These are phyloP conservation scores for Rhea americana DNA, from an alignment of 2,113 vertebrate genomes.

Conservation along the genomic window DNA sequence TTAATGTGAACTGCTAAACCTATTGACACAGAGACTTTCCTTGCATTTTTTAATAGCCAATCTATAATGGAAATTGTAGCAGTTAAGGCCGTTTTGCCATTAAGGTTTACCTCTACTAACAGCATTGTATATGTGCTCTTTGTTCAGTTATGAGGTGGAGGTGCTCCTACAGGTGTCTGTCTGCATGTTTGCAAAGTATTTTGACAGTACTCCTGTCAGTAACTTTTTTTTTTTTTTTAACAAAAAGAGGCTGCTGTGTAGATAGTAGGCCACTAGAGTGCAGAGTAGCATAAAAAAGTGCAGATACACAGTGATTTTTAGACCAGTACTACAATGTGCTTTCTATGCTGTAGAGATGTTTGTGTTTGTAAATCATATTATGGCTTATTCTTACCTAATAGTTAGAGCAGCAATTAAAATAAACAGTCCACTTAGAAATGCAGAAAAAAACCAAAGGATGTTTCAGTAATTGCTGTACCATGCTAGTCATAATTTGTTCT, in stretches of 20 bases:
- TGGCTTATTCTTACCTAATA: not conserved
- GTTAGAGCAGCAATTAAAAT: not conserved
- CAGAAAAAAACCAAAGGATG: not conserved
- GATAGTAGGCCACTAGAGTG: conserved; percentile 47
- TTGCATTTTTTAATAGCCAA: not conserved
- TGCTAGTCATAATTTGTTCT: not conserved
- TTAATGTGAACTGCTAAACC: not conserved
- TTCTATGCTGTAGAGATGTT: not conserved
- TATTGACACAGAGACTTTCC: not conserved
- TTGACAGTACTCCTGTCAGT: not conserved
- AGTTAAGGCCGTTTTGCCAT: not conserved
- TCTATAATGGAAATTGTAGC: not conserved
- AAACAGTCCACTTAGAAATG: not conserved
- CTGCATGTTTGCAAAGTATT: not conserved
- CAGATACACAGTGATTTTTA: not conserved
- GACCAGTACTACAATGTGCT: not conserved
- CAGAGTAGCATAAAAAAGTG: conserved; percentile 13
- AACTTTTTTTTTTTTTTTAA: too few relatives aligned
- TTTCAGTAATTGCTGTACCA: not conserved
- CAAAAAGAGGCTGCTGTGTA: not conserved
- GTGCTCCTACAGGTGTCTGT: not conserved
- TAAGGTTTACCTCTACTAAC: not conserved
- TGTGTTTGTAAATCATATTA: not conserved
- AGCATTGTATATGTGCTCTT: not conserved
- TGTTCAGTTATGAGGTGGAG: not conserved